A percentile compares a stretch with the other conserved stretches of the same genome.
These are phyloP conservation scores for Rhagoletis zephyria DNA, from an alignment of 1,140 invertebrate species.

Conservation along the genomic window DNA sequence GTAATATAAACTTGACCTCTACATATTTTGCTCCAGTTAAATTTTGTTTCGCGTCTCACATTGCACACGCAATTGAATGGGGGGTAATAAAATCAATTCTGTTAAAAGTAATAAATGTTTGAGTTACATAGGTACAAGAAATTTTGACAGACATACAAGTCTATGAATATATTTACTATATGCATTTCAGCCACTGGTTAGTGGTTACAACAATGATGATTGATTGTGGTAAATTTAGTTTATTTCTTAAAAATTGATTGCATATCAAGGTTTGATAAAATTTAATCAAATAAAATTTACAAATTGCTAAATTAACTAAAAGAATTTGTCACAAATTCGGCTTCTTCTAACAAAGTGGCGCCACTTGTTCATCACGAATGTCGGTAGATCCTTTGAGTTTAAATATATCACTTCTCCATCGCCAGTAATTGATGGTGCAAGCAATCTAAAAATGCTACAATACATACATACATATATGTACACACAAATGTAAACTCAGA, in stretches of 20 bases:
- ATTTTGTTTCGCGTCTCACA: not conserved
- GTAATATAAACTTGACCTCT: not conserved
- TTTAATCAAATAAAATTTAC: not conserved
- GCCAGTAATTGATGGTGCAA: too few species aligned
- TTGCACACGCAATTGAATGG: not conserved
- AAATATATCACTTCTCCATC: too few species aligned
- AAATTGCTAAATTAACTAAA: too few species aligned
- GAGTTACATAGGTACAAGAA: not conserved
- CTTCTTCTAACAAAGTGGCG: too few species aligned
- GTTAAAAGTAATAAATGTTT: not conserved
- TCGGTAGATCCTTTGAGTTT: too few species aligned
- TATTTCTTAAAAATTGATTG: slow-evolving; percentile 1
- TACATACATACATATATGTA: too few species aligned
- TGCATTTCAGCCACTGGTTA: not conserved
- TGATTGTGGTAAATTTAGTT: not conserved
- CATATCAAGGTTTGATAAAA: not conserved
- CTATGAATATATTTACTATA: not conserved
- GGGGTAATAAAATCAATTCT: not conserved
- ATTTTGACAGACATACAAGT: not conserved
- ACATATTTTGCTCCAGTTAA: slow-evolving; percentile 1
- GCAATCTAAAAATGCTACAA: too few species aligned
- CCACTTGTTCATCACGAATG: too few species aligned
- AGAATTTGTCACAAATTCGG: too few species aligned
- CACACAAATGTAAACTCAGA: not conserved
- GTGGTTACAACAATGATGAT: not conserved